Conservation (phyloP, 2,888 invertebrate genomes). For the Trisateles emortualis region DNA sequence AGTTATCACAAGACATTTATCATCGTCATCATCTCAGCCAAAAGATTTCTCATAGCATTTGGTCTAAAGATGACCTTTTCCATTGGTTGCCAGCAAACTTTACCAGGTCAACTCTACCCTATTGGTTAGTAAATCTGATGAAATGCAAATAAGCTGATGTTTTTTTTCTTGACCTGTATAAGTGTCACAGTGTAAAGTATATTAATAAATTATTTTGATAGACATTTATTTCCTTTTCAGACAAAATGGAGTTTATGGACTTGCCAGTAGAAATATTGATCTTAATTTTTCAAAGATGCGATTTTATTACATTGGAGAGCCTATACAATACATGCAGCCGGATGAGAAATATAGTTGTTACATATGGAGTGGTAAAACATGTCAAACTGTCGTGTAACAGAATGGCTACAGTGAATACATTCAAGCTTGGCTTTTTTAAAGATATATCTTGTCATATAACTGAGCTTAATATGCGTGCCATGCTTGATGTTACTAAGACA, state of each 20-base stretch:
- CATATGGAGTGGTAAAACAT: slow-evolving; percentile 56
- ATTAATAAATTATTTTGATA: too few species aligned
- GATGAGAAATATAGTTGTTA: slow-evolving; percentile 55
- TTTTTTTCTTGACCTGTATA: too few species aligned
- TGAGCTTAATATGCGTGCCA: slow-evolving; percentile 65
- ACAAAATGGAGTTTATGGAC: slow-evolving; percentile 46
- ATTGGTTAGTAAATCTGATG: too few species aligned
- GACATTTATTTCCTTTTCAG: slow-evolving; percentile 27
- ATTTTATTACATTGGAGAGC: slow-evolving; percentile 31
- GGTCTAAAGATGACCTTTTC: too few species aligned
- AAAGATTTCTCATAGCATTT: too few species aligned
- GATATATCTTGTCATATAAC: slow-evolving; percentile 60
- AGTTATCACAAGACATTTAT: too few species aligned
- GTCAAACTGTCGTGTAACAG: slow-evolving; percentile 62
- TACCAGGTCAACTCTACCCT: too few species aligned
- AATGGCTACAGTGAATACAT: slow-evolving; percentile 60
- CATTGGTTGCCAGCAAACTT: too few species aligned
- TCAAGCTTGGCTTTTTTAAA: slow-evolving; percentile 63
- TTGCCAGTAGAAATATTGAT: slow-evolving; percentile 52
- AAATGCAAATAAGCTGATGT: too few species aligned
- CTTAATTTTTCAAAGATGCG: not conserved
- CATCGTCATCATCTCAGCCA: too few species aligned
- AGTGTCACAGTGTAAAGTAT: too few species aligned
- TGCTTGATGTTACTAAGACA: slow-evolving; percentile 63
- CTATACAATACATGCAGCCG: slow-evolving; percentile 60